Base-by-base conservation (phyloP, 2,888 invertebrate species). In the Troides helena region DNA sequence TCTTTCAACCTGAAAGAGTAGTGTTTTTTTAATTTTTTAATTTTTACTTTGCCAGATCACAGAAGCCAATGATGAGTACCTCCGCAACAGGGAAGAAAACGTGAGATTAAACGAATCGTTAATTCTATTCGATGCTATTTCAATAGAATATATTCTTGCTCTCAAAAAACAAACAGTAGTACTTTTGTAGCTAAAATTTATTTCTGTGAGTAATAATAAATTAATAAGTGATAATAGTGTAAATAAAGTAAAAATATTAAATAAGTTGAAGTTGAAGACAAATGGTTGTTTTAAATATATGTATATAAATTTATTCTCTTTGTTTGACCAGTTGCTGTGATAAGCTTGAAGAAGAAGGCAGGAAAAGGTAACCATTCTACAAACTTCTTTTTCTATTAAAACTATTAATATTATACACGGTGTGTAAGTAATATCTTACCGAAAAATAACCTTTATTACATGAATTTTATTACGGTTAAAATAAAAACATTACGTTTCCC, bases 1-100 rank as follows among this genome's bases (percentile, higher is more conserved):
- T 98, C 82, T 97, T 98, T 98, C 30, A 98, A 89, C 73, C 94
- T 94, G 79, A 0, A 74, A 74, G 17, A 30, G 36, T 46, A 14
- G 12, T 43, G 6, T 46, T 12, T 46, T 46, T 1, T 46, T 56
- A 21, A 21, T 30, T 30, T 30, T 30, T 30, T 30, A 4, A 30
- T 56, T 56, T n/a, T 56, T 56, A 56, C 56, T 21, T 56, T n/a
- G 1, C 56, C 56, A 56, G 56, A 18, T 0, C 56, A 21, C 56
- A 70, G 61, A 23, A 65, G 56, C 18, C 43, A 10, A n/a, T n/a
- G 1, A 21, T 2, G 14, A 18, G 10, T n/a, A 18, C 18, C 56
- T 46, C 12, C 46, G 56, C 18, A 7, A 21, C n/a, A 21, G 56
- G 3, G 6, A 56, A 56, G n/a, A 56, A 56, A 21, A 56, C 14